Evolutionary conservation across 2,888 invertebrate species (phyloP), one percentile per base, ranked within the genome.

Genomic region (Scaptomyza cyrtandrae): DNA sequence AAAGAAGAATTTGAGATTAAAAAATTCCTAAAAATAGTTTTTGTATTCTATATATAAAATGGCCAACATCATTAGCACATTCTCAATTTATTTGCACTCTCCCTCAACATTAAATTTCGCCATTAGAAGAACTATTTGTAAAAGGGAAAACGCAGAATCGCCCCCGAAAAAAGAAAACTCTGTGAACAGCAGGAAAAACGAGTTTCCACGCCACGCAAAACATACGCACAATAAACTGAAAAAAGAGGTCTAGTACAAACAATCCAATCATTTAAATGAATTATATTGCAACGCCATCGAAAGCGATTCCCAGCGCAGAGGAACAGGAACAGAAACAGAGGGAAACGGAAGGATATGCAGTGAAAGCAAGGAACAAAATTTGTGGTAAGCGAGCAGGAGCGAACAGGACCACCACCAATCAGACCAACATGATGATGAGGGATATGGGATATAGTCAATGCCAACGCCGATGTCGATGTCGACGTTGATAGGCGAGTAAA

Each of bases 401-500:
- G 43, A 37, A 60, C 54, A 75, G 45, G 59, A 69, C 63, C 55
- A 77, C 52, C 64, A 69, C 13, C 48, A 43, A 41, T 41, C 41
- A 41, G 16, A 16, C 16, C 41, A 41, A 41, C 41, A 44, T 13
- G 44, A 19, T 44, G 44, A 53, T 55, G 49, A 41, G 49, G 52
- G 59, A 69, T 49, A 48, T 16, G 16, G 58, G 57, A 67, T 74
- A 72, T 58, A 70, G 70, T 63, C 55, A 53, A 56, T 61, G 66
- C 37, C 49, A 35, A 64, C 48, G 74, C 24, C 60, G 55, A 63
- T 48, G 74, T 39, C 60, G 69, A 24, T 24, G 24, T 24, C 78
- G 50, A 63, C 71, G 74, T 80, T 90, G 90, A 90, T 90, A 90
- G 89, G 90, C 90, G 89, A 69, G 78, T 86, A 92, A 92, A 92